A percentile compares a stretch with the other conserved stretches of the same genome.
phyloP scores from a whole-genome alignment of 1,140 invertebrate species.

The Panagrolaimus sp. region DNA sequence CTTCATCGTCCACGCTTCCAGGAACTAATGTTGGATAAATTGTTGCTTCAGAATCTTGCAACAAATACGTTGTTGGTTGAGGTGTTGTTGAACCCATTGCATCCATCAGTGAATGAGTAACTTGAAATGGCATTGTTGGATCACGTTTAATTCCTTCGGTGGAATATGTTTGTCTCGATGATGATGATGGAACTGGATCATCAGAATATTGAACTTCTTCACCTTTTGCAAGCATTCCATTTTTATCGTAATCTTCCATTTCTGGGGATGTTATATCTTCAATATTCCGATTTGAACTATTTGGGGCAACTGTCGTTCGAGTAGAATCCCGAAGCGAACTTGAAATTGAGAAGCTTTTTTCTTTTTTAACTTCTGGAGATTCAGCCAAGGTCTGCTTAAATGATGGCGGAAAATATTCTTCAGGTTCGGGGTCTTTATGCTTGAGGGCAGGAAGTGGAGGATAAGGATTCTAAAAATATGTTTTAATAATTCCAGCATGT shows the following conservation, averaged over 20 bases:
- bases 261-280: neutral
- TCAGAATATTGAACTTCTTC: slow-evolving; percentile 3
- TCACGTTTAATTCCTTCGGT: neutral
- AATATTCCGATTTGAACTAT: neutral
- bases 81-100: neutral
- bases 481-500: neutral
- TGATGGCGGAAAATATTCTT: neutral
- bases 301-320: neutral
- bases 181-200: neutral
- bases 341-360: neutral
- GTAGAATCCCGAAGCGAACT: neutral
- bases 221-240: neutral
- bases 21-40: slow-evolving; percentile 6
- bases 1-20: neutral
- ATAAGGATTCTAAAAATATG: slow-evolving; percentile 10
- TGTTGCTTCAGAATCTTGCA: slow-evolving; percentile 1
- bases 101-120: neutral
- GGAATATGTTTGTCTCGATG: neutral
- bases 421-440: neutral
- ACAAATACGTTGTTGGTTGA: neutral
- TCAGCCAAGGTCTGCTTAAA: neutral
- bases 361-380: neutral
- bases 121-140: neutral
- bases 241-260: neutral
- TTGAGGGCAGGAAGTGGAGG: neutral